Conservation (phyloP, 2,797 vertebrate species). For the Thripadectes ignobilis region DNA sequence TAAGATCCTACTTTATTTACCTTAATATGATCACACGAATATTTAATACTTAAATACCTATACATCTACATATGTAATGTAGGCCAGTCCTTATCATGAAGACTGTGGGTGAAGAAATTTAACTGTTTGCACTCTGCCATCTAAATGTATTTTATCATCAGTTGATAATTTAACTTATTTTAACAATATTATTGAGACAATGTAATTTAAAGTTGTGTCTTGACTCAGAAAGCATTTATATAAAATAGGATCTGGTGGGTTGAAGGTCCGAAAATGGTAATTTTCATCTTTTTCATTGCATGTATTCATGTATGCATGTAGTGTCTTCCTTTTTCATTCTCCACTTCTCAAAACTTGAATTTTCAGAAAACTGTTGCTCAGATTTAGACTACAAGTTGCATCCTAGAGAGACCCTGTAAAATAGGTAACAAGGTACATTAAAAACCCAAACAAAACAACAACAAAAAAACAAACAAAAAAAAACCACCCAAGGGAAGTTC, state of each 20-base stretch:
- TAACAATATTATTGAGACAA: background rate
- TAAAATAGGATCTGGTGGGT: background rate
- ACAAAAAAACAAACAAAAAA: too few species aligned
- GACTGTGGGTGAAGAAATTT: background rate
- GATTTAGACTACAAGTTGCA: background rate
- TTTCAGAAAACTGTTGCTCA: background rate
- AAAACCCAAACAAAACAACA: too few species aligned
- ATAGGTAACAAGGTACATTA: background rate
- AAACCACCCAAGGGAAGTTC: background rate
- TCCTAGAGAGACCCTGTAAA: background rate
- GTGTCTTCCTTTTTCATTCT: background rate
- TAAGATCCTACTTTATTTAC: background rate
- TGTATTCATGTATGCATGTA: accelerated
- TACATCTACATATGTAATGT: background rate
- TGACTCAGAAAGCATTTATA: background rate
- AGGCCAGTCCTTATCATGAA: background rate
- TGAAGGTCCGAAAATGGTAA: background rate
- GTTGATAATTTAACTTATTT: background rate
- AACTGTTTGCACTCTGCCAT: background rate
- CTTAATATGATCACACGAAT: background rate
- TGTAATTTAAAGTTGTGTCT: background rate
- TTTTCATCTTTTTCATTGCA: background rate
- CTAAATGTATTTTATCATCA: background rate
- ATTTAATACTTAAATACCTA: background rate
- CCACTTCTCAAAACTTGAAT: background rate